Evolutionary conservation across 2,888 invertebrate genomes (phyloP).

Genomic region (Camptogramma bilineatum): DNA sequence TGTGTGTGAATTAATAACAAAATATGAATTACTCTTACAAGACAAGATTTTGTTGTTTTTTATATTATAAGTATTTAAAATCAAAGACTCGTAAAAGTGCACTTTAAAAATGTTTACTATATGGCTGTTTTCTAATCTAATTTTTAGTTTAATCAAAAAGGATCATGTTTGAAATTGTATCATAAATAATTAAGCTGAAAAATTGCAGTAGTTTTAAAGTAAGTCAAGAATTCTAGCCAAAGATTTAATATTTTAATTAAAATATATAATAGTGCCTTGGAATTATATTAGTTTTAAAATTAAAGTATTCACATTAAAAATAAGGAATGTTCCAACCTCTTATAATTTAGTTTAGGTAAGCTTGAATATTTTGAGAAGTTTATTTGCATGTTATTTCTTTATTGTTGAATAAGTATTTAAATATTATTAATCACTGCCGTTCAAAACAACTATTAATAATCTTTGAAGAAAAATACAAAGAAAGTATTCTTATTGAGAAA

Average conservation of each 20-base stretch:
- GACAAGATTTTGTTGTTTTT: not conserved
- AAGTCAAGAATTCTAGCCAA: constrained; percentile 44
- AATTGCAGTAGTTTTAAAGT: constrained; percentile 41
- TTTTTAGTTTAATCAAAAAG: not conserved
- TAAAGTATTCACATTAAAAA: constrained; percentile 51
- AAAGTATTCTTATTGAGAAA: too few species aligned
- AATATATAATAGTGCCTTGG: constrained; percentile 56
- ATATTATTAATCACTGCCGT: constrained; percentile 44
- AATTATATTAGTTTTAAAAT: constrained; percentile 49
- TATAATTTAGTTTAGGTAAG: constrained; percentile 43
- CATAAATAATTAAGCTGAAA: constrained; percentile 12
- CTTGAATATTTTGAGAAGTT: constrained; percentile 39
- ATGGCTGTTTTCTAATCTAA: not conserved
- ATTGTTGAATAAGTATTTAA: constrained; percentile 32
- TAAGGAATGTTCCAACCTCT: constrained; percentile 59
- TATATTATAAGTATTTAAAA: not conserved
- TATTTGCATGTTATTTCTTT: constrained; percentile 42
- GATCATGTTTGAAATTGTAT: not conserved
- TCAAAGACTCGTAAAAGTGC: not conserved
- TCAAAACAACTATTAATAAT: constrained; percentile 38
- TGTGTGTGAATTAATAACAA: not conserved
- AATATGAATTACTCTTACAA: not conserved
- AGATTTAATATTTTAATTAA: constrained; percentile 47
- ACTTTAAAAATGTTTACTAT: not conserved
- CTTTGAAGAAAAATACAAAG: constrained; percentile 17